Evolutionary conservation across 2,888 invertebrate species (phyloP).

Genomic region (Dolomedes plantarius): DNA sequence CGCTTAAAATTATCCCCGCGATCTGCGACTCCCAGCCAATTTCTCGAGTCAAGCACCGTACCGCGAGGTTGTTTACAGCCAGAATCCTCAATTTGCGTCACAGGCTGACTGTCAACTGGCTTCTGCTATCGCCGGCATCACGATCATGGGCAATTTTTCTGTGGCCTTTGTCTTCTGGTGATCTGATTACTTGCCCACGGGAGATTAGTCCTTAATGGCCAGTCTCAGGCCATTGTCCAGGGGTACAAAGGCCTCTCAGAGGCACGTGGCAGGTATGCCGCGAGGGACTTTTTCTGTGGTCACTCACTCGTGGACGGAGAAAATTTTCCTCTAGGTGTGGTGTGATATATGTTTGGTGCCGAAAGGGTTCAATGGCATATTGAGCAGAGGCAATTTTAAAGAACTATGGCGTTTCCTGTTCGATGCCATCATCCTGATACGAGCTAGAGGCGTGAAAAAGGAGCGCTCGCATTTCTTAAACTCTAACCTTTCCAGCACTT

Average conservation of each 20-base stretch:
- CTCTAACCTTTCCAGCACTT: too few species aligned
- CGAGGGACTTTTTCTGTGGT: conserved; percentile 17
- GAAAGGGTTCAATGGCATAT: neutral
- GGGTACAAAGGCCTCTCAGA: conserved; percentile 42
- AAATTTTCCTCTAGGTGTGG: conserved; percentile 14
- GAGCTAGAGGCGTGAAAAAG: too few species aligned
- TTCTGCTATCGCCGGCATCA: neutral
- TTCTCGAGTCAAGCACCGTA: conserved; percentile 14
- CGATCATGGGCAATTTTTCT: conserved; percentile 14
- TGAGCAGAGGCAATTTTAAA: too few species aligned
- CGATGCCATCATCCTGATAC: too few species aligned
- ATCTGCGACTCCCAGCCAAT: neutral
- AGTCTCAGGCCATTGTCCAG: conserved; percentile 61
- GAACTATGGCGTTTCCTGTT: too few species aligned
- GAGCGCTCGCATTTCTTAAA: too few species aligned
- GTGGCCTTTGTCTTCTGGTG: conserved; percentile 51
- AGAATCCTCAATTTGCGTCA: conserved; percentile 7
- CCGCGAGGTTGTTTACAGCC: neutral
- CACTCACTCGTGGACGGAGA: neutral
- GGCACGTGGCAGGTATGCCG: conserved; percentile 37
- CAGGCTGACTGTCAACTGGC: neutral
- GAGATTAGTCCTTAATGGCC: conserved; percentile 53
- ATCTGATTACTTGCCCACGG: conserved; percentile 55
- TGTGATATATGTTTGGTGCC: neutral
- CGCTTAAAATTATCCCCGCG: conserved; percentile 1